Base-by-base conservation (phyloP, 1,140 invertebrate genomes). In the Drosophila ficusphila region DNA sequence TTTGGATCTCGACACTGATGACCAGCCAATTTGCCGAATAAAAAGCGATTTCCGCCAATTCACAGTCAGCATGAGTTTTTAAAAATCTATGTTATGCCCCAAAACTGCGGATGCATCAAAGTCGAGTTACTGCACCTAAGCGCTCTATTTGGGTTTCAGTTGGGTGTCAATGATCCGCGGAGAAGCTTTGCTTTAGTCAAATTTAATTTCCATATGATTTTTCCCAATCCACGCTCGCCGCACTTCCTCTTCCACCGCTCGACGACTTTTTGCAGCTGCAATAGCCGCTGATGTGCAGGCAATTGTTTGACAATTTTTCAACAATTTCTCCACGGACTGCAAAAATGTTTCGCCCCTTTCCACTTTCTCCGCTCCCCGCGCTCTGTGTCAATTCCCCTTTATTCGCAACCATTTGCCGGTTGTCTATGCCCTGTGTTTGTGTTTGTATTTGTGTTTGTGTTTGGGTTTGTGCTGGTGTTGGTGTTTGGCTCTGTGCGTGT, bases 291-390 rank as follows among this genome's bases (percentile, higher is more conserved):
- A 65, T 65, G 62, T 67, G 44, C 73, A 51, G 42, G 81, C 81
- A 86, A 85, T 85, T 85, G 81, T 86, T 85, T 85, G 81, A 85
- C 81, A 85, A 85, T 85, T 85, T 85, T 85, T 85, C 81, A 86
- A 79, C 81, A 69, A 79, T 85, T 86, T 76, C 74, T 70, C 81
- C 75, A 47, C 54, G 57, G 81, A 79, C 57, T 57, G 67, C 70
- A 67, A 58, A 64, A 56, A 51, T 46, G 49, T 79, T 36, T 44
- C 39, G 23, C 48, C 48, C 19, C n/a, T n/a, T n/a, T n/a, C n/a
- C n/a, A n/a, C n/a, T n/a, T n/a, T n/a, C n/a, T n/a, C n/a, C n/a
- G n/a, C n/a, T 48, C 2, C 36, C 19, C 29, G 7, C 9, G 16
- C 8, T n/a, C 7, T 21, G 23, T 61, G 62, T 65, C 60, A 65